A percentile compares a stretch with the other conserved stretches of the same genome.
phyloP scores from a whole-genome alignment of 2,113 vertebrate species.

The Mormoops blainvillei region DNA sequence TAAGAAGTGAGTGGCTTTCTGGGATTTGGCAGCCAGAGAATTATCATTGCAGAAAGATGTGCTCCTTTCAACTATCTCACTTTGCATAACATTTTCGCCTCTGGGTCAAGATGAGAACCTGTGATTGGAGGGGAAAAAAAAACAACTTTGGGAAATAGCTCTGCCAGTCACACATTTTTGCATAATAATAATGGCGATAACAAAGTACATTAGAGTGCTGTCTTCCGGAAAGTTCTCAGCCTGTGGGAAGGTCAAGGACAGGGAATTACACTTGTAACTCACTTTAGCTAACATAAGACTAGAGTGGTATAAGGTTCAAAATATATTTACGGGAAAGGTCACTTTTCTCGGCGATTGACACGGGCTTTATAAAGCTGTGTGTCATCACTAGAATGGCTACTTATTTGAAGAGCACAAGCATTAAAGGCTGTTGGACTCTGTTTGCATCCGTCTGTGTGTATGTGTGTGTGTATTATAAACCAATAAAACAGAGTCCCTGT shows the following conservation, averaged over 20 bases:
- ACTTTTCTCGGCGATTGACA: background rate
- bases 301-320: background rate
- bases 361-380: background rate
- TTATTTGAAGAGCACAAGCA: background rate
- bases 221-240: background rate
- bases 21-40: too few species aligned
- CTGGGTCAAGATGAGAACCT: conserved; percentile 47
- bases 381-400: background rate
- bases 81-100: conserved; percentile 43
- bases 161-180: conserved; percentile 26
- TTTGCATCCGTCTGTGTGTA: background rate
- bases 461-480: background rate
- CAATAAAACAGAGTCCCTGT: background rate
- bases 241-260: conserved; percentile 18
- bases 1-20: background rate
- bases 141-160: background rate
- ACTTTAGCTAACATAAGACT: background rate
- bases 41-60: background rate
- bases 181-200: conserved; percentile 42
- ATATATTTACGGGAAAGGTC: background rate
- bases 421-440: background rate
- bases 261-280: background rate
- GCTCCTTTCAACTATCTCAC: background rate
- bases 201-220: background rate
- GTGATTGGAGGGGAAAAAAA: conserved; percentile 28